Base-by-base conservation (phyloP, 1,140 invertebrate genomes). In the Calosoma granatense region DNA sequence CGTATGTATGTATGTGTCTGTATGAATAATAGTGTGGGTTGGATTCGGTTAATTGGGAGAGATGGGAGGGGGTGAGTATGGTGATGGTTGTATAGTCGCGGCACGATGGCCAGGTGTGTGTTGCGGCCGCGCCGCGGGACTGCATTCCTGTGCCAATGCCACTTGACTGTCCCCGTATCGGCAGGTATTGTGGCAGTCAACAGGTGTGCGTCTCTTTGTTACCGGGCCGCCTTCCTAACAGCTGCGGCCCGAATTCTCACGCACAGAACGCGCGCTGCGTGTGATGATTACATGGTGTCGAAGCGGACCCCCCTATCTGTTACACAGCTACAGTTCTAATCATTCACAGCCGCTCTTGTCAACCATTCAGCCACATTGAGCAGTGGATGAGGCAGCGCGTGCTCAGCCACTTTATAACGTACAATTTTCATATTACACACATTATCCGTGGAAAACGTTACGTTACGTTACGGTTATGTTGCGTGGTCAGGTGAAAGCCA, bases 61-160 rank as follows among this genome's bases (percentile, higher is more conserved):
- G 41, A 17, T 47, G 41, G 41, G 4, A 6, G 4, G 14, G 26
- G 4, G 26, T 30, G 6, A 4, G 26, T 30, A 14, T 30, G 26
- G 6, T 30, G 26, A 14, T 30, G 6, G 4, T 30, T 14, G 26
- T 6, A 14, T 6, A 17, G 41, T 17, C 6, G 4, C 6, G 41
- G 17, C 3, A 17, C 41, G 17, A 17, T 47, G 41, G 9, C 41
- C 41, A 47, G 41, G 41, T 47, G n/a, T n/a, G 41, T 47, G 41
- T 17, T 47, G 9, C n/a, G 41, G 17, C 15, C 6, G 6, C 6
- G 41, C 6, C 3, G 41, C 41, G 41, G 41, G 41, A 47, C 41
- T 47, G 41, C 41, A 47, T 47, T 47, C 41, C 41, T 47, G 41
- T 47, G 41, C 41, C 41, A 47, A 47, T 47, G 41, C 41, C 41